Evolutionary conservation across 2,797 vertebrate species (phyloP).

Genomic region (Sylvilagus floridanus): DNA sequence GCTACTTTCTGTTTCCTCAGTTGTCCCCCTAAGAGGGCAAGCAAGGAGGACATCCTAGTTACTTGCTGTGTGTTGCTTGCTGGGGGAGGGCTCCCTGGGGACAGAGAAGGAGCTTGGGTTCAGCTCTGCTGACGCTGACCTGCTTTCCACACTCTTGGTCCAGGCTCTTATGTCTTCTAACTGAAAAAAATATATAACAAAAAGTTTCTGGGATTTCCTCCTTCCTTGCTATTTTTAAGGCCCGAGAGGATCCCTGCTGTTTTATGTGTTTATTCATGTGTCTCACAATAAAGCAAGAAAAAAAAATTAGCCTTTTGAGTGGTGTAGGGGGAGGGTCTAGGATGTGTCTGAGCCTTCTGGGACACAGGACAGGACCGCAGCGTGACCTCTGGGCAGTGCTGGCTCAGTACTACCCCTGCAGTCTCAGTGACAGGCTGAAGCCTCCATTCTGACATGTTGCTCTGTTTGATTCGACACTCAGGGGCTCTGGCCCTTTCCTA

Average conservation of each 20-base stretch:
- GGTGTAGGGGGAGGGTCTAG: background rate
- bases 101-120: background rate
- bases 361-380: background rate
- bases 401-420: background rate
- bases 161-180: slow-evolving; percentile 11
- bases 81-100: background rate
- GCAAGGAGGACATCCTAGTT: slow-evolving; percentile 26
- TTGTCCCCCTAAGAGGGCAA: slow-evolving; percentile 6
- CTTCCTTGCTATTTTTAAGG: slow-evolving; percentile 57
- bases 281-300: slow-evolving; percentile 78
- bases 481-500: background rate
- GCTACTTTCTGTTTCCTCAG: slow-evolving; percentile 32
- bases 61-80: background rate
- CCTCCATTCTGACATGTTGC: background rate
- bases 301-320: slow-evolving; percentile 51
- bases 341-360: background rate
- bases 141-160: background rate
- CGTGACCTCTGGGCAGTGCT: background rate
- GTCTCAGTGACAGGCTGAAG: background rate
- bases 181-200: slow-evolving; percentile 18
- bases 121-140: background rate
- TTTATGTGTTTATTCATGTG: slow-evolving; percentile 71
- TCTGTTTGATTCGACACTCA: background rate
- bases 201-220: slow-evolving; percentile 33
- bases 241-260: slow-evolving; percentile 37